Percentiles rank a stretch among this genome's conserved stretches.
phyloP scores from a whole-genome alignment of 2,113 vertebrate genomes.

The Grallaria varia region DNA sequence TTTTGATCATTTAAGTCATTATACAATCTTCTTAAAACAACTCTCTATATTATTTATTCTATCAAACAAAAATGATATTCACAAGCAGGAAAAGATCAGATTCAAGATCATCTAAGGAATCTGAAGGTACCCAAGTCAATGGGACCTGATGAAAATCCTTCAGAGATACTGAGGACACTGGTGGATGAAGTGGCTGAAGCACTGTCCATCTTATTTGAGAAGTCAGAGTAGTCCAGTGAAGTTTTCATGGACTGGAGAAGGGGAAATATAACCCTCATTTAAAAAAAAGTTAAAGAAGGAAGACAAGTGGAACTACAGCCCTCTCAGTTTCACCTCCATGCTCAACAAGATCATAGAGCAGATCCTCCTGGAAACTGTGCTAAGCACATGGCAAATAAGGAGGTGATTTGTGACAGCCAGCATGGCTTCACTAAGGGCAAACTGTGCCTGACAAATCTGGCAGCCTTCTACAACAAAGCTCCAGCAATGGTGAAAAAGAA shows the following conservation, averaged over 20 bases:
- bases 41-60: not conserved
- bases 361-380: not conserved
- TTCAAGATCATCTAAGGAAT: not conserved
- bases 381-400: not conserved
- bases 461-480: not conserved
- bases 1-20: not conserved
- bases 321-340: not conserved
- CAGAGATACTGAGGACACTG: rapidly evolving
- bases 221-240: not conserved
- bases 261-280: not conserved
- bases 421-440: not conserved
- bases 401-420: not conserved
- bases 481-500: not conserved
- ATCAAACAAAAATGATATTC: not conserved
- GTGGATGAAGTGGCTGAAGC: not conserved
- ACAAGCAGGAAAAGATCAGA: not conserved
- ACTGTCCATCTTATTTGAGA: not conserved
- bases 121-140: not conserved
- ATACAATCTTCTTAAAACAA: not conserved
- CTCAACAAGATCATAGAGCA: not conserved
- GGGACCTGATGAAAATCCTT: not conserved
- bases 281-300: not conserved
- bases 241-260: not conserved
- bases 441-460: not conserved
- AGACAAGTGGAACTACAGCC: not conserved